A percentile compares a stretch with the other conserved stretches of the same genome.
These are phyloP conservation scores for Harpalus rufipes DNA, from an alignment of 2,888 invertebrate species.

Conservation along the genomic window DNA sequence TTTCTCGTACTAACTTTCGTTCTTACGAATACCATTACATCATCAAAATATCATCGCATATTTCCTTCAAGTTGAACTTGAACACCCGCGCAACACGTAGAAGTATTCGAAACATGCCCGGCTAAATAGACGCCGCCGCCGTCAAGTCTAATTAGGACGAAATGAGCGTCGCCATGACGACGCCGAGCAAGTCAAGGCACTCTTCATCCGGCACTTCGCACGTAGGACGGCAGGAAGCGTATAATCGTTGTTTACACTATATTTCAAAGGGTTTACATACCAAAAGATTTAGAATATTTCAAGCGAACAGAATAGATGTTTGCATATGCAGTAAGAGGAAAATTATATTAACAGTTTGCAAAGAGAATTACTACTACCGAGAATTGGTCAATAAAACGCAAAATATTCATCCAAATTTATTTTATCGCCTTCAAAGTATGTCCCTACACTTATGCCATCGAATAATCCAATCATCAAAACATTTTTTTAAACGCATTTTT, in stretches of 20 bases:
- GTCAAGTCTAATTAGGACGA: constrained; percentile 56
- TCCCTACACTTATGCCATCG: too few relatives aligned
- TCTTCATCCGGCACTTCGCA: constrained; percentile 8
- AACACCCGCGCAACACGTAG: too few relatives aligned
- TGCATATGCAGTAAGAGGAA: not conserved
- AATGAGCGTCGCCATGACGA: constrained; percentile 49
- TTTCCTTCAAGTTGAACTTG: too few relatives aligned
- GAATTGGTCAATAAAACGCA: too few relatives aligned
- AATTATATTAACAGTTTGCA: not conserved
- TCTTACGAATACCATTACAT: too few relatives aligned
- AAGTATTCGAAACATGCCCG: not conserved
- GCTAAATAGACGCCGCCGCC: constrained; percentile 1
- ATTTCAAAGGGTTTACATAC: constrained; percentile 29
- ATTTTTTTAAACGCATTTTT: too few relatives aligned
- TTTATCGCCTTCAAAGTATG: too few relatives aligned
- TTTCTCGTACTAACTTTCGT: too few relatives aligned
- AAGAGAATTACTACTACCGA: too few relatives aligned
- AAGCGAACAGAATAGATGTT: not conserved
- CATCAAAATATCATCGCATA: too few relatives aligned
- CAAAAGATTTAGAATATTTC: constrained; percentile 15
- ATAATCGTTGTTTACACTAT: constrained; percentile 9
- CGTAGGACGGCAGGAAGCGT: not conserved
- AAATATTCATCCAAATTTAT: too few relatives aligned
- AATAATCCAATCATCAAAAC: too few relatives aligned
- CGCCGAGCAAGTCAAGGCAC: constrained; percentile 7